phyloP scores from a whole-genome alignment of 2,113 vertebrate genomes.

The Mixornis gularis region DNA sequence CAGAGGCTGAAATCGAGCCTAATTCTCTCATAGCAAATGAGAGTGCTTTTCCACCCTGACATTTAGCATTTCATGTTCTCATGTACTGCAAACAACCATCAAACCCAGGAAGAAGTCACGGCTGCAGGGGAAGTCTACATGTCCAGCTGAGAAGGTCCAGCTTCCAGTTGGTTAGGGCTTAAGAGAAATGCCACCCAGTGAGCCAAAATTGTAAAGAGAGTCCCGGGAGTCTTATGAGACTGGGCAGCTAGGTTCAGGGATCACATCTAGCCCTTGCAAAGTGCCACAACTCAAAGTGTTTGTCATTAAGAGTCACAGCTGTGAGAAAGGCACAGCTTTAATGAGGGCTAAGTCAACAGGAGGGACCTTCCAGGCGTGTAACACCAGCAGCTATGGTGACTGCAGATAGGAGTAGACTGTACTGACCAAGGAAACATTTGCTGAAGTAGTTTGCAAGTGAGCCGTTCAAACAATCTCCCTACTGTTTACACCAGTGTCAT shows the following conservation, averaged over 20 bases:
- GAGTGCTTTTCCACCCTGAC: background rate
- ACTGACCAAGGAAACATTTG: background rate
- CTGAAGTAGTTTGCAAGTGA: background rate
- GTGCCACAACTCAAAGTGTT: background rate
- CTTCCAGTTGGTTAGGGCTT: background rate
- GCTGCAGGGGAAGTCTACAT: background rate
- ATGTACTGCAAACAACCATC: background rate
- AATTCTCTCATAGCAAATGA: background rate
- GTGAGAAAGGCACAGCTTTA: background rate
- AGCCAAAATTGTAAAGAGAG: background rate
- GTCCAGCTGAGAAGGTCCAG: background rate
- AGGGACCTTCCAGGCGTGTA: background rate
- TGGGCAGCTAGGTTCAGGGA: background rate
- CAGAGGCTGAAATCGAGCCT: background rate
- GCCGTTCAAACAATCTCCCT: background rate
- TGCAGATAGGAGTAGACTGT: background rate
- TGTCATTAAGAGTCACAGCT: background rate
- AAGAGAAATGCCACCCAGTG: background rate
- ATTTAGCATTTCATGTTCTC: background rate
- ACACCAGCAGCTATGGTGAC: background rate
- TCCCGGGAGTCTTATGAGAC: fast-evolving
- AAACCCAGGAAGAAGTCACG: background rate
- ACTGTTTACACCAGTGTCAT: background rate
- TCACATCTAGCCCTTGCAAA: background rate
- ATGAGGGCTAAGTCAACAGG: background rate